These are phyloP conservation scores for Meloidogyne exigua DNA, from an alignment of 1,140 invertebrate species.

Conservation along the genomic window DNA sequence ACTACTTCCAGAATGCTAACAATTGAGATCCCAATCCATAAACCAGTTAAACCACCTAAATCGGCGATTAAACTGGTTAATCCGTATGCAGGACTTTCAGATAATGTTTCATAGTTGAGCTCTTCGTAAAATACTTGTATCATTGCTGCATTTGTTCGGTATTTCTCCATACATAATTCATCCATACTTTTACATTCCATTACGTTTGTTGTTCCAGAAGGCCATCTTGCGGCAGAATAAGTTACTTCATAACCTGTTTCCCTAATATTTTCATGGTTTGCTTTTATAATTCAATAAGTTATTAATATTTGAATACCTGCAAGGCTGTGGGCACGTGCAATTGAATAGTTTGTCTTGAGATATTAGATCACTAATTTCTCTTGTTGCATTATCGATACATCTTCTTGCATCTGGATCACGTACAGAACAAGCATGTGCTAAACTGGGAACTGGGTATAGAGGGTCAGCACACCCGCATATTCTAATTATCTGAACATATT, in stretches of 20 bases:
- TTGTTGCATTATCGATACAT: constrained; percentile 60
- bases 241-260: constrained; percentile 63
- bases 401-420: constrained; percentile 53
- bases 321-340: constrained; percentile 62
- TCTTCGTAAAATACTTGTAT: constrained; percentile 63
- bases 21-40: constrained; percentile 63
- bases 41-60: constrained; percentile 59
- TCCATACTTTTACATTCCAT: constrained; percentile 57
- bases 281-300: background rate
- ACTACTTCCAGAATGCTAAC: constrained; percentile 59
- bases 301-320: constrained; percentile 41
- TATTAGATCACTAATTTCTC: constrained; percentile 50
- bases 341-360: constrained; percentile 49
- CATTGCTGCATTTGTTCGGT: constrained; percentile 63
- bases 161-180: constrained; percentile 61
- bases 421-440: constrained; percentile 42
- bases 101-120: constrained; percentile 61
- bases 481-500: constrained; percentile 41
- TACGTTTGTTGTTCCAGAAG: constrained; percentile 61
- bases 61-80: constrained; percentile 57
- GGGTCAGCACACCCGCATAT: constrained; percentile 62
- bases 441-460: constrained; percentile 39
- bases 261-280: too few species aligned
- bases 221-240: constrained; percentile 62
- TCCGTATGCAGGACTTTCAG: constrained; percentile 57